Conservation (phyloP, 1,140 invertebrate species). For the Lucilia cuprina region DNA sequence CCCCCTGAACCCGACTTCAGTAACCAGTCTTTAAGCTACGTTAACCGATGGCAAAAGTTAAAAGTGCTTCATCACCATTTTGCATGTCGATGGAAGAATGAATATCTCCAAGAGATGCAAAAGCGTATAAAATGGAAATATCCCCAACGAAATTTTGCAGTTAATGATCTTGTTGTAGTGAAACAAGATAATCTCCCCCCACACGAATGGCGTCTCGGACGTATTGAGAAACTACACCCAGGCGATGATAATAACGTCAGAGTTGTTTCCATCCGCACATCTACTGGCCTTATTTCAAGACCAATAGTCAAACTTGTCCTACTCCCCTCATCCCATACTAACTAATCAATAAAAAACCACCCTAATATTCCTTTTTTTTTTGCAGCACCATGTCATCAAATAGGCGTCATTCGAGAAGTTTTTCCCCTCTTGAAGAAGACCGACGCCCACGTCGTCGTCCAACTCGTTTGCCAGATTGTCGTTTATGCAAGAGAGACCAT, state of each 20-base stretch:
- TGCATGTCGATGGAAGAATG: slow-evolving; percentile 47
- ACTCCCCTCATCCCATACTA: neutral
- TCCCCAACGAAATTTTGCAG: slow-evolving; percentile 39
- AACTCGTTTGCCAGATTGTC: too few relatives aligned
- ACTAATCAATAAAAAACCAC: too few relatives aligned
- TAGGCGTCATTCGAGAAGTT: too few relatives aligned
- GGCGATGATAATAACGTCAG: slow-evolving; percentile 56
- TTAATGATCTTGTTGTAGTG: slow-evolving; percentile 52
- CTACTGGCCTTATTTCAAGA: slow-evolving; percentile 34
- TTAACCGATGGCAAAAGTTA: too few relatives aligned
- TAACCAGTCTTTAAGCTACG: neutral
- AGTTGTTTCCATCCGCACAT: slow-evolving; percentile 38
- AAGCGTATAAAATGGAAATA: slow-evolving; percentile 51
- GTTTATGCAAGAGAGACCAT: too few relatives aligned
- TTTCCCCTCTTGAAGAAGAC: too few relatives aligned
- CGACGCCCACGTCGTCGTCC: too few relatives aligned
- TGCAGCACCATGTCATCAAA: too few relatives aligned
- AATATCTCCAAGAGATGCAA: slow-evolving; percentile 49
- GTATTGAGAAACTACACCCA: slow-evolving; percentile 53
- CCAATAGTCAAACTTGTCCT: neutral
- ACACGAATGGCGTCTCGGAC: slow-evolving; percentile 55
- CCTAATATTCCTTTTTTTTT: too few relatives aligned
- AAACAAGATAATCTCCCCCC: slow-evolving; percentile 47
- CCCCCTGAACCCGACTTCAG: neutral
- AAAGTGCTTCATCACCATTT: slow-evolving; percentile 38